Evolutionary conservation across 1,140 invertebrate genomes (phyloP), one percentile per base, ranked within the genome.

Genomic region (Aplysia californica): DNA sequence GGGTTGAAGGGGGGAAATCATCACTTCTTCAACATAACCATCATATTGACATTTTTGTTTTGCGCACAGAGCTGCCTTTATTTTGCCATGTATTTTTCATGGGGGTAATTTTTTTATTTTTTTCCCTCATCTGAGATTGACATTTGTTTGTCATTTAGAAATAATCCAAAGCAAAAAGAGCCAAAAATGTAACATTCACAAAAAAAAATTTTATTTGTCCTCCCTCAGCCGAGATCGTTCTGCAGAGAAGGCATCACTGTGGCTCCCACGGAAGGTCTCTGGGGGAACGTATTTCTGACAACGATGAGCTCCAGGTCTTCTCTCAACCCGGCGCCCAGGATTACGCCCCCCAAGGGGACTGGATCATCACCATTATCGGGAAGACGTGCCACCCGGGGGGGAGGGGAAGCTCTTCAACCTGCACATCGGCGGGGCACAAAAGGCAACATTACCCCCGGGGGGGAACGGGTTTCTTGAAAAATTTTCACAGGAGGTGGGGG

Each of bases 311-410:
- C 18, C 59, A 65, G 21, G 70, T 85, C 21, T 36, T 69, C 18
- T 83, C 80, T 21, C 82, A 83, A 31, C 67, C 76, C 50, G 79
- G 75, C 4, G 68, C 39, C 29, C 66, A 70, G 20, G 81, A 81
- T 29, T 81, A 79, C 65, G 55, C 58, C 50, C 41, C 76, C 5
- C 71, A 71, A 15, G 65, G 66, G 38, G 79, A 82, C 41, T 83
- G 81, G 64, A 80, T 83, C 59, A 59, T 85, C 2, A 82, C 79
- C 6, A 79, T 85, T 33, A 80, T 82, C 56, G 82, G 78, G 4
- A 82, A 80, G 39, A 75, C 64, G 15, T 71, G 80, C 35, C 67
- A 83, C 44, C 82, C n/a, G n/a, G 82, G 56, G 79, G 83, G 61
- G 73, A 80, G 55, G 29, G 80, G 20, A 44, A 77, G 20, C 33